Evolutionary conservation across 2,797 vertebrate genomes (phyloP), one percentile per base, ranked within the genome.

Genomic region (Acanthurus leucopareius): DNA sequence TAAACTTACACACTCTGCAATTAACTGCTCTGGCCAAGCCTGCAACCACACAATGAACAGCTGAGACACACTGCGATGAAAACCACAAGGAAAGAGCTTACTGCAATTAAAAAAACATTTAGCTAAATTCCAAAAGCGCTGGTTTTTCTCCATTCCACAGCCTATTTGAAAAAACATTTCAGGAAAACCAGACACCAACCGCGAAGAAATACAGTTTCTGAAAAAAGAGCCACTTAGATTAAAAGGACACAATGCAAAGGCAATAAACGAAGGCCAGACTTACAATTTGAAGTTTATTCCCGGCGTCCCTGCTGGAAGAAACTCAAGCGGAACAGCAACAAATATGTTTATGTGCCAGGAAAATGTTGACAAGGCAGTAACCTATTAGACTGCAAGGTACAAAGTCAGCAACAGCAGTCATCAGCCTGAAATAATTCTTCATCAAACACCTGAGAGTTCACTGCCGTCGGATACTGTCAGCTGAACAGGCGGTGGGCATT

Each of bases 361-460:
- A 84, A 83, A 56, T 61, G 84, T 86, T 83, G 86, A 88, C 69
- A 77, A 69, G 65, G 82, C 70, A 71, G 62, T 44, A 80, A 76
- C 67, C 64, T 73, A 51, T 88, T 81, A 82, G 75, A 69, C 63
- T 53, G 82, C 70, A 63, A 75, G 2, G n/a, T 80, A 80, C 73
- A 28, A 66, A 80, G 77, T 82, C 83, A 79, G 71, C 83, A 70
- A 19, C 69, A 87, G 66, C 73, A 63, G 69, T 77, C 75, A 70
- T 82, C 76, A 82, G 78, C 59, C 54, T 17, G 75, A 84, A 82
- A 91, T 79, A 54, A 87, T 79, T 77, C 59, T 79, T 84, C 82
- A 87, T 76, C 63, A 82, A 83, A 82, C 71, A 73, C 47, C 70
- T 56, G n/a, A 73, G 57, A 71, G 70, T 65, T 73, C 74, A 68